Evolutionary conservation across 2,888 invertebrate species (phyloP).

Genomic region (Spisula solida): DNA sequence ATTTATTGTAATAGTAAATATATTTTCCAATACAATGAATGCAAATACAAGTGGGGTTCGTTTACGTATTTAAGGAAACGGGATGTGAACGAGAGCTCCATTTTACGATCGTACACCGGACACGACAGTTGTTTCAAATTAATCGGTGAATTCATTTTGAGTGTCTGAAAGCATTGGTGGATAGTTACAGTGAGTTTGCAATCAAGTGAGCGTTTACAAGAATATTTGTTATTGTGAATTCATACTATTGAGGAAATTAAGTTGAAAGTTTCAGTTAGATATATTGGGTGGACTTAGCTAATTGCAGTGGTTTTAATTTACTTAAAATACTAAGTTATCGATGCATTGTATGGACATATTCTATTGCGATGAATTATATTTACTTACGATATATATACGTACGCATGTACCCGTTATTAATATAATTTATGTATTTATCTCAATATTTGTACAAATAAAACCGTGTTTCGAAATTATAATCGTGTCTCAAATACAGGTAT

Average conservation of each 20-base stretch:
- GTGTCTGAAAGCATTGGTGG: background rate
- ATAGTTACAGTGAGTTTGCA: background rate
- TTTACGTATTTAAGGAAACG: background rate
- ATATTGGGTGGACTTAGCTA: background rate
- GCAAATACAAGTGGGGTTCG: background rate
- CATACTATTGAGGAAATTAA: background rate
- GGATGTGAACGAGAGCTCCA: background rate
- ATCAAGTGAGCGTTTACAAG: slow-evolving; percentile 9
- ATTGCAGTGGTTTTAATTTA: background rate
- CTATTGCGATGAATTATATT: too few relatives aligned
- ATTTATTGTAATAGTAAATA: slow-evolving; percentile 33
- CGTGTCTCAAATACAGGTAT: too few relatives aligned
- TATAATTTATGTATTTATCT: too few relatives aligned
- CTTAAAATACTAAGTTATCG: too few relatives aligned
- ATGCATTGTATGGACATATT: too few relatives aligned
- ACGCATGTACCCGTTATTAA: too few relatives aligned
- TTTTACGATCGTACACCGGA: background rate
- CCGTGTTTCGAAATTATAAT: too few relatives aligned
- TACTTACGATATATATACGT: too few relatives aligned
- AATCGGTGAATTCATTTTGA: background rate
- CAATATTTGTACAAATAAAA: too few relatives aligned
- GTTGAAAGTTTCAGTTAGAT: background rate
- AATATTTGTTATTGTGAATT: background rate
- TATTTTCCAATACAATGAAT: slow-evolving; percentile 33
- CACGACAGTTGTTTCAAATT: background rate